Base-by-base conservation (phyloP, 2,797 vertebrate species). In the Chanos chanos region DNA sequence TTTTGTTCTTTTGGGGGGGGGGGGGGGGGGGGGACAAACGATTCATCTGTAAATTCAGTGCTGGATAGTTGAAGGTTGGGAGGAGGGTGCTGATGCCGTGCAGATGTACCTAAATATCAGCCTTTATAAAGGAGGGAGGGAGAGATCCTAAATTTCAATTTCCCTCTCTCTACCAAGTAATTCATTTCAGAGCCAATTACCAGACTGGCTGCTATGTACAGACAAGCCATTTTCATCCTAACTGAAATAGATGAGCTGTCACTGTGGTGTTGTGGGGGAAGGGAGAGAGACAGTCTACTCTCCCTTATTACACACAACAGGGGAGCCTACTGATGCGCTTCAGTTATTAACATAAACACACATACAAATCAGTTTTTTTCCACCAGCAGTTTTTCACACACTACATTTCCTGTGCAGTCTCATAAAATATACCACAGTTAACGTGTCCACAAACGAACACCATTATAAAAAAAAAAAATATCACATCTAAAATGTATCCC, bases 161-260 rank as follows among this genome's bases (percentile, higher is more conserved):
- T 80, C 77, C 58, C 65, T 78, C 40, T 59, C 33, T 61, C 68
- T 81, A 83, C 80, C 83, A 83, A 85, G 85, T 86, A 85, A 87
- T 88, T 88, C 74, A 85, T 87, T 87, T 87, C 78, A 81, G 79
- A 84, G 72, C 78, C 84, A 87, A 85, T 86, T 86, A 82, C 82
- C 78, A 80, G 72, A 34, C 73, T 54, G 69, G 71, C 72, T 19
- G 64, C 72, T 70, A 77, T 41, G 43, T 22, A 33, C 43, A 48
- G 39, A 43, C 4, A 13, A 45, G 27, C 64, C 49, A 45, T 44
- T 57, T 51, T 44, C 39, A 47, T 48, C 34, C 16, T 10, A 48
- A 18, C 25, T 48, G 47, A 58, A 56, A 53, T 45, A 27, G 18
- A 63, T 43, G 30, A 58, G 36, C 27, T 13, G 33, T 61, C 27